Conservation (phyloP, 1,140 invertebrate genomes). For the Drosophila athabasca region DNA sequence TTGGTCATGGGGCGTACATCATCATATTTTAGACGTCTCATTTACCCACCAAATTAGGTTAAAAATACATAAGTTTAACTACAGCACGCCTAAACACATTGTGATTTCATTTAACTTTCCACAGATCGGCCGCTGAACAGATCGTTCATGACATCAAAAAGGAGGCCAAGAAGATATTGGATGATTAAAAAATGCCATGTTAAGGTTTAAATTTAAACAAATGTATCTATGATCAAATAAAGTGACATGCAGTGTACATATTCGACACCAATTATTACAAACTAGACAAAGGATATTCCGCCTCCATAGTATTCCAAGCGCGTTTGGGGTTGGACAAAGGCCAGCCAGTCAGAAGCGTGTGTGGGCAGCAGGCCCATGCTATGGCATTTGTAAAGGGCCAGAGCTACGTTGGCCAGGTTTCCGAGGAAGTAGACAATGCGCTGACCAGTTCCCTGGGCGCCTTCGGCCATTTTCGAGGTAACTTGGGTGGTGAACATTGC, state of each 20-base stretch:
- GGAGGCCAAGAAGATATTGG: conserved; percentile 69
- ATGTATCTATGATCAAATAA: conserved; percentile 66
- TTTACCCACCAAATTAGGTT: too few species aligned
- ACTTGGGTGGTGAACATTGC: conserved; percentile 95
- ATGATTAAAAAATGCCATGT: conserved; percentile 51
- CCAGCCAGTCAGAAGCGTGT: conserved; percentile 99
- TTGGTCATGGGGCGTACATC: too few species aligned
- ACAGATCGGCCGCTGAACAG: conserved; percentile 66
- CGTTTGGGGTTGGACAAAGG: conserved; percentile 96
- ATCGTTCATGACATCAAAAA: conserved; percentile 73
- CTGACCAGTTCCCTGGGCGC: conserved; percentile 94
- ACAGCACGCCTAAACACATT: too few species aligned
- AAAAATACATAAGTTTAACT: too few species aligned
- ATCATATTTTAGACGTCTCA: too few species aligned
- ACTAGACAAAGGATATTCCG: conserved; percentile 88
- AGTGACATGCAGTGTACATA: conserved; percentile 15
- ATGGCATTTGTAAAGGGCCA: conserved; percentile 99
- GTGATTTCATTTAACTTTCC: background rate
- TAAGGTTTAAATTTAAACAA: conserved; percentile 49
- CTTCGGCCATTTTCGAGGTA: conserved; percentile 98
- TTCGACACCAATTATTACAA: conserved; percentile 1
- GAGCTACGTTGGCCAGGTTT: conserved; percentile 95
- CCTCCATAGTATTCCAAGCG: conserved; percentile 95
- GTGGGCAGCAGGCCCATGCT: conserved; percentile 99
- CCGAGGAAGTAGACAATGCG: conserved; percentile 98